Percentiles rank a stretch among this genome's conserved stretches.
phyloP scores from a whole-genome alignment of 2,888 invertebrate species.

The Mesopsocus fuscifrons region DNA sequence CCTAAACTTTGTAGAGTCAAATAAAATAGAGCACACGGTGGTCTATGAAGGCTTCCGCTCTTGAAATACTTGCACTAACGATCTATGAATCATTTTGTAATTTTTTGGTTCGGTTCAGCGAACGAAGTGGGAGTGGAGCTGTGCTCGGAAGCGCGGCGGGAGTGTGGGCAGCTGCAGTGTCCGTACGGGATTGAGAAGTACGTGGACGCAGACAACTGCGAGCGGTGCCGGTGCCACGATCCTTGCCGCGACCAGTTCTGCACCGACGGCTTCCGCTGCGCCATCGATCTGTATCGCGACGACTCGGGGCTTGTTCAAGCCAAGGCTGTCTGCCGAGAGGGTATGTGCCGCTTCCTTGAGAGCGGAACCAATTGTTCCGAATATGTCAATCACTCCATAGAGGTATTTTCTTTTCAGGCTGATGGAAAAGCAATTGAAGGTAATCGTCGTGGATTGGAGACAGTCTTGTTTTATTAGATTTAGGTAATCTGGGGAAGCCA shows the following conservation, averaged over 20 bases:
- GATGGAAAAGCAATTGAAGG: too few species aligned
- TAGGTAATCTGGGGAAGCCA: too few species aligned
- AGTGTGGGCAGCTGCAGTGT: conserved; percentile 45
- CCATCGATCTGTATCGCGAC: conserved; percentile 36
- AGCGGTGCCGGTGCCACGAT: conserved; percentile 51
- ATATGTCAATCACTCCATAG: too few species aligned
- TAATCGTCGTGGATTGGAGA: too few species aligned
- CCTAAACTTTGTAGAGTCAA: too few species aligned
- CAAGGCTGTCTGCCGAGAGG: conserved; percentile 39
- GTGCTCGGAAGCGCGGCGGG: conserved; percentile 36
- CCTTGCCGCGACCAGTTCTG: conserved; percentile 46
- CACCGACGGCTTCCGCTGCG: conserved; percentile 43
- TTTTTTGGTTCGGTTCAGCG: conserved; percentile 7
- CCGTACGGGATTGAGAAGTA: conserved; percentile 48
- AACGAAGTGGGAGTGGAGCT: conserved; percentile 20
- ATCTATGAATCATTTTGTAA: background rate
- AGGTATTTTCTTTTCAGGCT: too few species aligned
- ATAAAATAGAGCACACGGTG: too few species aligned
- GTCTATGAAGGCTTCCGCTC: too few species aligned
- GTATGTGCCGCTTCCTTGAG: too few species aligned
- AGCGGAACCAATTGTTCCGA: too few species aligned
- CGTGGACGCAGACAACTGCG: conserved; percentile 41
- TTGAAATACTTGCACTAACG: too few species aligned
- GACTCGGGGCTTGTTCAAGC: conserved; percentile 25
- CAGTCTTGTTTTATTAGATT: too few species aligned